Evolutionary conservation across 2,113 vertebrate genomes (phyloP).

Genomic region (Galemys pyrenaicus): DNA sequence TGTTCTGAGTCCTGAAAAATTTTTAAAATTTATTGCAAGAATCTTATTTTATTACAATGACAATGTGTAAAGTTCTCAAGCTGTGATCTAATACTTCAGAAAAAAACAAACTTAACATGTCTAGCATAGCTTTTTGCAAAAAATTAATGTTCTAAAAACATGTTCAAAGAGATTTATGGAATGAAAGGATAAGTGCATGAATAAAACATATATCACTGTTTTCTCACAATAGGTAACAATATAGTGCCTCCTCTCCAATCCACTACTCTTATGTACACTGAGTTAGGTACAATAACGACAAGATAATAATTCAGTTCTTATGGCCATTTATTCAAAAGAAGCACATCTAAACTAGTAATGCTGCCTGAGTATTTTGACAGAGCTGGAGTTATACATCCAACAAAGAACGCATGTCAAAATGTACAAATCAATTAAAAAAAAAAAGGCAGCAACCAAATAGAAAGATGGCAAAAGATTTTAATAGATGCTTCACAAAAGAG

Average conservation of each 20-base stretch:
- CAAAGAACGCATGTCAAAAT: slow-evolving; percentile 19
- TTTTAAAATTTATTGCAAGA: slow-evolving; percentile 14
- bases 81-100: slow-evolving; percentile 34
- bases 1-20: not conserved
- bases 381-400: not conserved
- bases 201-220: not conserved
- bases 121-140: not conserved
- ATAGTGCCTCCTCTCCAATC: not conserved
- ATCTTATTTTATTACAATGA: slow-evolving; percentile 34
- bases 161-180: slow-evolving; percentile 23
- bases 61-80: not conserved
- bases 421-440: not conserved
- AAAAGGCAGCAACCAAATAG: not conserved
- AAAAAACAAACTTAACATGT: not conserved
- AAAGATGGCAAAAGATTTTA: slow-evolving; percentile 25
- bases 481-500: not conserved
- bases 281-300: not conserved
- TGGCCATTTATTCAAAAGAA: slow-evolving; percentile 32
- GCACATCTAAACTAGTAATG: not conserved
- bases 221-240: not conserved
- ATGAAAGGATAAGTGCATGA: slow-evolving; percentile 15
- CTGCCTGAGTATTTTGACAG: not conserved
- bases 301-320: not conserved
- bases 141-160: slow-evolving; percentile 29
- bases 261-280: not conserved